Base-by-base conservation (phyloP, 2,888 invertebrate species). In the Acrobasis consociella region DNA sequence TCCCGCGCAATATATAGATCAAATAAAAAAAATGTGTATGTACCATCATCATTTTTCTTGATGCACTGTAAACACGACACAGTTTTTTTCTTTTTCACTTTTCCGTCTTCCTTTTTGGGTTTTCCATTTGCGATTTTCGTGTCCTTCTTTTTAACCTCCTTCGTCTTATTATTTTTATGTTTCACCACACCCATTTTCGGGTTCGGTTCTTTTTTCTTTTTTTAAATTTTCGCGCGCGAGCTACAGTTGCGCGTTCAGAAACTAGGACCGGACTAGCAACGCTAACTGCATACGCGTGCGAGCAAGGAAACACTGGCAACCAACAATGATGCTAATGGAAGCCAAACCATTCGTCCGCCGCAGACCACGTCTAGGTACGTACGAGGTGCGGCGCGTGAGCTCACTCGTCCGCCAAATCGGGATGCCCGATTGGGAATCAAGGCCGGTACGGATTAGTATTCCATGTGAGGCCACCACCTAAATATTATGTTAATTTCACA, bases 61-160 rank as follows among this genome's bases (percentile, higher is more conserved):
- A 92, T 86, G 81, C 92, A 92, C 85, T 92, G 92, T 85, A 92
- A 90, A 83, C 92, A 92, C 80, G 92, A 92, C 82, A 92, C 88
- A 74, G 79, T 82, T 71, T 85, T 91, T 86, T 91, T 92, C 85
- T 91, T 91, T 83, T 91, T 91, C 84, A 87, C 87, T 89, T 91
- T 91, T 72, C 77, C 85, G 65, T 83, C 81, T 70, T 83, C 81
- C 70, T 84, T 82, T 75, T 88, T 88, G 62, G 80, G 68, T 78
- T 90, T 89, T 49, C 85, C 86, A 69, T 88, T 89, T 55, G 78
- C 77, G 65, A 80, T 17, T 56, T 42, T 56, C 13, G 42, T 70
- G 58, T 83, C 75, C 78, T 88, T 81, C 74, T 81, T 73, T 53
- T 69, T 76, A 72, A 65, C 65, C 75, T 74, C 80, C 76, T 85